Base-by-base conservation (phyloP, 1,140 invertebrate genomes). In the Aethina tumida region DNA sequence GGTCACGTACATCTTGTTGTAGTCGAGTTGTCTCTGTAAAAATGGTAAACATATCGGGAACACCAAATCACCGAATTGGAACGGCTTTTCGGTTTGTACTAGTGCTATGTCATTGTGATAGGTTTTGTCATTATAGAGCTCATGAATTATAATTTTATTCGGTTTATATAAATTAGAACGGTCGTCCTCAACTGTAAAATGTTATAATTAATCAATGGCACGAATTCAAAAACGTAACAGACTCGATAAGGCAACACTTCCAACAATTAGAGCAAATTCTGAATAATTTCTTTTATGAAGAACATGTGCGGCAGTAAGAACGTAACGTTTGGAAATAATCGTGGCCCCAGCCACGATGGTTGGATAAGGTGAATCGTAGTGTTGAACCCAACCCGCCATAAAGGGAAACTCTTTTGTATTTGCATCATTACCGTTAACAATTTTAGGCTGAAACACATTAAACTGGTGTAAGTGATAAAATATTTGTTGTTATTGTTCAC, bases 251-350 rank as follows among this genome's bases (percentile, higher is more conserved):
- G n/a, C n/a, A n/a, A n/a, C n/a, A n/a, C n/a, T n/a, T n/a, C 74
- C 76, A 9, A 75, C 67, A 0, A 78, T 41, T 1, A 76, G 52
- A 0, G 49, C 67, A 0, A 68, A 10, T 6, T 55, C 12, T 1
- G 15, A 9, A 0, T 45, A 0, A 18, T 15, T 2, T 36, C 47
- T 47, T 0, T 41, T 47, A 0, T 5, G 2, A 3, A 74, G 2
- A 48, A 79, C 83, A 50, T 84, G 80, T 0, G 76, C 79, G 0
- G 81, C 81, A 0, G 79, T 75, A 2, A 84, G 2, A 2, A 79
- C 65, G 56, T 76, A 75, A 12, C 55, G 57, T 0, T 55, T 33
- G n/a, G 67, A 62, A 17, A 85, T 70, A 37, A 86, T 73, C 1
- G 70, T 68, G 0, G 62, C 73, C 0, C 81, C 81, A 49, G n/a